Conservation (phyloP, 2,113 vertebrate genomes). For the Trogon surrucura region DNA sequence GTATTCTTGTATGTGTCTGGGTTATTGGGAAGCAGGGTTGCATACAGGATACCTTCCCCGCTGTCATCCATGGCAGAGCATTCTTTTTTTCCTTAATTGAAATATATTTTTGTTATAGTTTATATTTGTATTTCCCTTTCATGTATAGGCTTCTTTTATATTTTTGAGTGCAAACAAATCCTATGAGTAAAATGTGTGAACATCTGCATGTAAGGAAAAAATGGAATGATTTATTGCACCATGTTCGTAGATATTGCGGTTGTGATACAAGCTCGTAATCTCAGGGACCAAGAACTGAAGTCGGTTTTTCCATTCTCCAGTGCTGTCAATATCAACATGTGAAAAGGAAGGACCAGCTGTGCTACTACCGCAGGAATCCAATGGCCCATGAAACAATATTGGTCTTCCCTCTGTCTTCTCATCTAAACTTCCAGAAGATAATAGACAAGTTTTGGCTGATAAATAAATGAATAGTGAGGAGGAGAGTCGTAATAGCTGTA, state of each 20-base stretch:
- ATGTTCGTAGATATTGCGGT: neutral
- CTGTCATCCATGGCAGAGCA: neutral
- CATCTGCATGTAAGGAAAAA: neutral
- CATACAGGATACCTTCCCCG: neutral
- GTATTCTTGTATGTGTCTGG: neutral
- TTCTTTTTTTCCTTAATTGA: neutral
- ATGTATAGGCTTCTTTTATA: neutral
- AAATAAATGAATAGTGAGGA: conserved; percentile 35
- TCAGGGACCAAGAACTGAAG: neutral
- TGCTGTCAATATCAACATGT: conserved; percentile 17
- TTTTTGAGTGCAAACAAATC: neutral
- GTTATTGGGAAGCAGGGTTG: neutral
- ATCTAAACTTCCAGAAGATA: conserved; percentile 35
- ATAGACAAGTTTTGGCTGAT: conserved; percentile 24
- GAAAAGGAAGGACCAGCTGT: conserved; percentile 23
- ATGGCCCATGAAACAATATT: conserved; percentile 51
- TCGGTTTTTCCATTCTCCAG: neutral
- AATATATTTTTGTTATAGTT: neutral
- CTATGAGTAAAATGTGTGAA: neutral
- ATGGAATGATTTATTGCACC: neutral
- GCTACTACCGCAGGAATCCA: conserved; percentile 36
- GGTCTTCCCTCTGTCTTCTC: conserved; percentile 35
- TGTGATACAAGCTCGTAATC: conserved; percentile 23
- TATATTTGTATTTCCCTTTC: neutral
- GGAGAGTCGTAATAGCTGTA: neutral